Base-by-base conservation (phyloP, 2,888 invertebrate species). In the Psylliodes chrysocephalus region DNA sequence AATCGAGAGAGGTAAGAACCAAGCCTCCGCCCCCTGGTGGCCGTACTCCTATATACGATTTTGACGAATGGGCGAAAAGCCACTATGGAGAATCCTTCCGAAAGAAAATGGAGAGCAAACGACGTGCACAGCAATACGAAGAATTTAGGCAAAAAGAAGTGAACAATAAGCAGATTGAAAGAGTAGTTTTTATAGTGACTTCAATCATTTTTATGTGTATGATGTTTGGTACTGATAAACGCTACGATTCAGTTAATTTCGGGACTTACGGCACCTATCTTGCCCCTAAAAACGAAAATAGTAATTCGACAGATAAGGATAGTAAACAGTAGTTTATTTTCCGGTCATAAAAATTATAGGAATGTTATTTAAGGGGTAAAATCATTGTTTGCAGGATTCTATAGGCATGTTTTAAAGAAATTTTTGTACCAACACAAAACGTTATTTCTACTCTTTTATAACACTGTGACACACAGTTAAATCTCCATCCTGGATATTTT, bases 31-130 rank as follows among this genome's bases (percentile, higher is more conserved):
- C 86, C 0, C 82, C 85, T 66, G 82, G 86, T 62, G 91, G 91
- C 0, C 84, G 83, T 55, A 86, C 87, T n/a, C 87, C 88, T 7
- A 87, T 90, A 25, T 95, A 92, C 77, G 85, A 95, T 79, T 94
- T 93, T 81, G 95, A 95, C 77, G 87, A 89, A 68, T 95, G 93
- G 94, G 86, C 82, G 1, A 78, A 77, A 25, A 74, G 75, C 0
- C 86, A 86, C 67, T 86, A 86, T 65, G 85, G 84, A 0, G 77
- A 81, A 8, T 81, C 82, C 0, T 85, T 86, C 69, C 78, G 81
- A 8, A 75, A 82, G 0, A 78, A 81, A 3, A 60, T 60, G 65
- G 63, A 47, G 49, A 72, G 22, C 49, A 68, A 8, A 64, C 70
- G 15, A 61, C 70, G 38, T 38, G 47, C 19, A 66, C 61, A 64